A percentile compares a stretch with the other conserved stretches of the same genome.
These are phyloP conservation scores for Tenrec ecaudatus DNA, from an alignment of 2,113 vertebrate species.

Conservation along the genomic window DNA sequence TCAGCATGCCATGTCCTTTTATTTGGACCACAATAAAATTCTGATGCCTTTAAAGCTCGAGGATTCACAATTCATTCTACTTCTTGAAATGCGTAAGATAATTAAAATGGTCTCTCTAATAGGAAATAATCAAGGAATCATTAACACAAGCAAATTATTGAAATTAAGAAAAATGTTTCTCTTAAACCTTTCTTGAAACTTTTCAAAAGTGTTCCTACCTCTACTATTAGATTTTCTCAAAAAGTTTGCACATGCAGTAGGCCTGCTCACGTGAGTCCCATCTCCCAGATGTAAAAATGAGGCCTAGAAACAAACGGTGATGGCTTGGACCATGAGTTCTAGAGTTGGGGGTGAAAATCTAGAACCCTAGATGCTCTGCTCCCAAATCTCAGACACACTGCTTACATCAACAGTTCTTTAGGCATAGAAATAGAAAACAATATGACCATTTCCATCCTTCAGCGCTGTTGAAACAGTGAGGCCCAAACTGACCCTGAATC, in stretches of 20 bases:
- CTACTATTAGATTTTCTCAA: neutral
- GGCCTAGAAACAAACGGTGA: neutral
- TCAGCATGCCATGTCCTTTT: neutral
- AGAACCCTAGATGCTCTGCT: neutral
- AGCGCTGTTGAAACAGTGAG: slow-evolving; percentile 3
- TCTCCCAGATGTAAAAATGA: slow-evolving; percentile 38
- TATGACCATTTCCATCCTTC: slow-evolving; percentile 35
- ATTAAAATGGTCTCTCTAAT: slow-evolving; percentile 46
- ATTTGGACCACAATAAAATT: slow-evolving; percentile 16
- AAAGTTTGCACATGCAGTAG: neutral
- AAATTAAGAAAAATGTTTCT: slow-evolving; percentile 40
- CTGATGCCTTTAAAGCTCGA: neutral
- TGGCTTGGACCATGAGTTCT: neutral
- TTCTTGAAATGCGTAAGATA: slow-evolving; percentile 56
- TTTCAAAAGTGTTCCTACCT: slow-evolving; percentile 21
- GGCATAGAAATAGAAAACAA: slow-evolving; percentile 33
- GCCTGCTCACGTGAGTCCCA: neutral
- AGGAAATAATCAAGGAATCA: slow-evolving; percentile 51
- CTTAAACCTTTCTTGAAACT: slow-evolving; percentile 41
- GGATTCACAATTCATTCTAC: neutral
- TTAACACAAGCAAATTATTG: slow-evolving; percentile 39
- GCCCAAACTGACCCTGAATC: slow-evolving; percentile 17
- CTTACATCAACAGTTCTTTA: slow-evolving; percentile 46
- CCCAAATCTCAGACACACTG: neutral
- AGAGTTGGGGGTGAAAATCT: neutral